Evolutionary conservation across 2,113 vertebrate genomes (phyloP).

Genomic region (Prochilodus magdalenae): DNA sequence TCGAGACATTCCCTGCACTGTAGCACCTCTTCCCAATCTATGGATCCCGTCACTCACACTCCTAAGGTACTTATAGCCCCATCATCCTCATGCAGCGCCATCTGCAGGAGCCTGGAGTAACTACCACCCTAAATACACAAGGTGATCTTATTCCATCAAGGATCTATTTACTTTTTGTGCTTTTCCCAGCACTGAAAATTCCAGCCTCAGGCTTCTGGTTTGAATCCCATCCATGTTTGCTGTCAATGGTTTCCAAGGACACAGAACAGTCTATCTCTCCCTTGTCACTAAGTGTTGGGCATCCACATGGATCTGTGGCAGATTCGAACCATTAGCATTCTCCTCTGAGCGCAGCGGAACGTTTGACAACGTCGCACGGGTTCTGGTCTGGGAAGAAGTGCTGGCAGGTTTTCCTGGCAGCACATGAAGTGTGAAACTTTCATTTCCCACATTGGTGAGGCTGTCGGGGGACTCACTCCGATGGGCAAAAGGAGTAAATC

Average conservation of each 20-base stretch:
- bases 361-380: background rate
- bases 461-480: background rate
- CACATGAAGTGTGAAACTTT: background rate
- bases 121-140: too few relatives aligned
- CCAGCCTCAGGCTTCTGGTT: background rate
- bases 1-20: too few relatives aligned
- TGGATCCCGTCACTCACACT: too few relatives aligned
- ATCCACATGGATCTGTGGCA: background rate
- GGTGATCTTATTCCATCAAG: too few relatives aligned
- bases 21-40: too few relatives aligned
- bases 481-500: background rate
- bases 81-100: too few relatives aligned
- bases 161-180: background rate
- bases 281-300: background rate
- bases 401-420: slow-evolving; percentile 1
- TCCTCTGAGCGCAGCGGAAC: background rate
- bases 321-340: slow-evolving; percentile 5
- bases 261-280: background rate
- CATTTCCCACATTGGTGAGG: slow-evolving; percentile 1
- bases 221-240: background rate
- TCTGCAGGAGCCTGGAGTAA: too few relatives aligned
- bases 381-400: background rate
- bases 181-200: background rate
- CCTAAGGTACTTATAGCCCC: too few relatives aligned
- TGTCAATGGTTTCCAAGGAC: background rate